These are phyloP conservation scores for Drosophila sturtevanti DNA, from an alignment of 1,140 invertebrate genomes.

Conservation along the genomic window DNA sequence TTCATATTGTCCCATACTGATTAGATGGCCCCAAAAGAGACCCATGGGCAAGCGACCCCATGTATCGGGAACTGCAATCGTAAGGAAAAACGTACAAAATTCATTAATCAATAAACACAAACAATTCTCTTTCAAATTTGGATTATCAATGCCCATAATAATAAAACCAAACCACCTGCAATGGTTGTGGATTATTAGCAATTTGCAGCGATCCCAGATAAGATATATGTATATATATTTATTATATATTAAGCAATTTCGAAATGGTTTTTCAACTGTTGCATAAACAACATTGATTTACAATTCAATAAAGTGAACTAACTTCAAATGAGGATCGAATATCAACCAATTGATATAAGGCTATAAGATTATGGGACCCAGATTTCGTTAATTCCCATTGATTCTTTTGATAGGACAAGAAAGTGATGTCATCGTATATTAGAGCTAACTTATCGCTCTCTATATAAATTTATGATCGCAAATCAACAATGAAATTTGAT, in stretches of 20 bases:
- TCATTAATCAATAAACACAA: not conserved
- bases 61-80: constrained; percentile 68
- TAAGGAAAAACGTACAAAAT: not conserved
- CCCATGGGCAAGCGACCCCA: constrained; percentile 77
- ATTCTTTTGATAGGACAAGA: not conserved
- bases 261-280: not conserved
- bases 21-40: constrained; percentile 72
- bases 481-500: constrained; percentile 1
- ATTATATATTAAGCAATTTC: constrained; percentile 10
- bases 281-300: constrained; percentile 9
- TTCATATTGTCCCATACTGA: constrained; percentile 77
- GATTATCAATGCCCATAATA: not conserved
- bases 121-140: not conserved
- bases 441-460: not conserved
- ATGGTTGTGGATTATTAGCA: constrained; percentile 12
- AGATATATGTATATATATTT: not conserved
- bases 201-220: not conserved
- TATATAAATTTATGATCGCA: not conserved
- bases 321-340: too few species aligned
- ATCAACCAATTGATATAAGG: too few species aligned
- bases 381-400: not conserved
- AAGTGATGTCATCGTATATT: not conserved
- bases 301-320: not conserved
- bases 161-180: not conserved
- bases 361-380: not conserved